Evolutionary conservation across 2,888 invertebrate genomes (phyloP).

Genomic region (Cheiracanthium punctorium): DNA sequence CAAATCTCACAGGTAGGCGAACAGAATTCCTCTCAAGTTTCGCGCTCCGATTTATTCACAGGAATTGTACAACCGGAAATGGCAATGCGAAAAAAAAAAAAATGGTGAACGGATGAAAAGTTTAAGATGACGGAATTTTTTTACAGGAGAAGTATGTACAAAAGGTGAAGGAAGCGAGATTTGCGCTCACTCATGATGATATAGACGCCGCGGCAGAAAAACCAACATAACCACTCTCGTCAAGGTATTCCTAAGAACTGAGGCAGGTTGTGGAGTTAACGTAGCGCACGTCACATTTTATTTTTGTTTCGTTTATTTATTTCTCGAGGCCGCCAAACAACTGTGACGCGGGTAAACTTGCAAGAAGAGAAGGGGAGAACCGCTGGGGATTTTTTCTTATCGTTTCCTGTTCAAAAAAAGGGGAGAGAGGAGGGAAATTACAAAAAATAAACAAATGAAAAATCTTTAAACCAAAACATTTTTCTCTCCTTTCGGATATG

Average conservation of each 20-base stretch:
- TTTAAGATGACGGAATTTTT: neutral
- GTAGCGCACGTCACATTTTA: slow-evolving; percentile 17
- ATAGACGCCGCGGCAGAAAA: neutral
- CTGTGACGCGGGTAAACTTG: slow-evolving; percentile 46
- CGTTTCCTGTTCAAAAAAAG: neutral
- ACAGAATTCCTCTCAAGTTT: neutral
- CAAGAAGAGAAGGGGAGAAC: slow-evolving; percentile 1
- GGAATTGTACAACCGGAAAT: neutral
- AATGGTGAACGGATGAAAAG: too few relatives aligned
- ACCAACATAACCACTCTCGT: slow-evolving; percentile 28
- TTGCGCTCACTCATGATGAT: slow-evolving; percentile 18
- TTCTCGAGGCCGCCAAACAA: slow-evolving; percentile 34
- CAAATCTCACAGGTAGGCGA: slow-evolving; percentile 38
- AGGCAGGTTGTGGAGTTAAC: slow-evolving; percentile 26
- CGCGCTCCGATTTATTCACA: neutral
- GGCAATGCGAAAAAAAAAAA: too few relatives aligned
- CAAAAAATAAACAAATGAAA: too few relatives aligned
- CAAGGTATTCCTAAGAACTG: slow-evolving; percentile 49
- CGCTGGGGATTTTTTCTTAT: neutral
- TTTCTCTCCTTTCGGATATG: too few relatives aligned
- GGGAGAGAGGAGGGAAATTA: too few relatives aligned
- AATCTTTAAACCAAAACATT: too few relatives aligned
- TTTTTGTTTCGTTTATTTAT: neutral
- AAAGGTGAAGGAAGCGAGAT: neutral
- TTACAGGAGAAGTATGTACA: neutral